These are phyloP conservation scores for Aradophagus sp. DNA, from an alignment of 1,140 invertebrate species.

Conservation along the genomic window DNA sequence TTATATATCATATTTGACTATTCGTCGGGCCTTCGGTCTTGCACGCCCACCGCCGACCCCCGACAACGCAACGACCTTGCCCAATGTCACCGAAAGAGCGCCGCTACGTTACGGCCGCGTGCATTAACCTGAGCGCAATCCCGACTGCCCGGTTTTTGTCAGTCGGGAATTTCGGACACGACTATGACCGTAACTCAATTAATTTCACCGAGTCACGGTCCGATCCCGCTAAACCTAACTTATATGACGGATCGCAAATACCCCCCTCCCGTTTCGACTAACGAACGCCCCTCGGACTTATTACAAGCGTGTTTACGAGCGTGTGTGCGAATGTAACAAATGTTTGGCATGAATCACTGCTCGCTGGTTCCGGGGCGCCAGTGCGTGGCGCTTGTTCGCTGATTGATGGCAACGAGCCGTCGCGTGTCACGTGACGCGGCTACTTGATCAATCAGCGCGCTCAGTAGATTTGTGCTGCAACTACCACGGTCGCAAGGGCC, in stretches of 20 bases:
- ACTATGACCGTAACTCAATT: constrained; percentile 29
- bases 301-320: constrained; percentile 31
- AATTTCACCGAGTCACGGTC: constrained; percentile 20
- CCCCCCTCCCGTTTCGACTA: constrained; percentile 16
- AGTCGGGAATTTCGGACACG: constrained; percentile 14
- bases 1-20: too few species aligned
- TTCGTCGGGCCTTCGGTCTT: too few species aligned
- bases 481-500: constrained; percentile 27
- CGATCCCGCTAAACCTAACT: constrained; percentile 44
- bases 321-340: constrained; percentile 49
- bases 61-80: too few species aligned
- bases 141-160: too few species aligned
- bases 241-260: constrained; percentile 49
- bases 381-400: constrained; percentile 30
- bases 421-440: constrained; percentile 52
- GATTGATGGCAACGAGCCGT: constrained; percentile 56
- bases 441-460: constrained; percentile 53
- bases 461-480: constrained; percentile 12
- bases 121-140: too few species aligned
- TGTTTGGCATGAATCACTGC: constrained; percentile 49
- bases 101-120: too few species aligned
- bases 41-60: too few species aligned
- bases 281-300: constrained; percentile 45
- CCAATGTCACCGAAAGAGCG: too few species aligned
- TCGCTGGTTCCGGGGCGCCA: constrained; percentile 4